A percentile compares a stretch with the other conserved stretches of the same genome.
phyloP scores from a whole-genome alignment of 2,888 invertebrate genomes.

The Agrochola lota region DNA sequence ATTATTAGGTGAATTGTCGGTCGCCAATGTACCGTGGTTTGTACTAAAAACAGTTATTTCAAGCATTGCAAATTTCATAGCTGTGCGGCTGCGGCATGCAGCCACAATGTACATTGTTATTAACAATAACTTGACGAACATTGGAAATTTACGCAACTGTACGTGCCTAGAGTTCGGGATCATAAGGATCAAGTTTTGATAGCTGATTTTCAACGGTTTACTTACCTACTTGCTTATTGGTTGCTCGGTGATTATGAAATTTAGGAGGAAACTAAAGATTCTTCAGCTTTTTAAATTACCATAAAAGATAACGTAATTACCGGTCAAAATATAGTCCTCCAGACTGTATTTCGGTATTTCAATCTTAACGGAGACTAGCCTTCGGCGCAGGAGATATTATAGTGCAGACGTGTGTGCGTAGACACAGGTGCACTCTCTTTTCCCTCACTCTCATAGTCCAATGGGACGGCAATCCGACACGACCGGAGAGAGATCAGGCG shows the following conservation, averaged over 20 bases:
- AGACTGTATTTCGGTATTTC: no score
- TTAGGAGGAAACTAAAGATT: background rate
- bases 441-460: no score
- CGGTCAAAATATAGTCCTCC: background rate
- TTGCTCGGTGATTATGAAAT: conserved; percentile 32
- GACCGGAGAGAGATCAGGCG: no score
- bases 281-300: no score
- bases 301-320: background rate
- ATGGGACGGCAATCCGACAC: no score
- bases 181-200: conserved; percentile 49
- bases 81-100: conserved; percentile 49
- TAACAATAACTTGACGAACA: conserved; percentile 67
- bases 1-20: conserved; percentile 58
- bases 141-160: conserved; percentile 58
- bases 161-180: conserved; percentile 58
- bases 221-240: conserved; percentile 31
- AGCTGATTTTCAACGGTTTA: conserved; percentile 46
- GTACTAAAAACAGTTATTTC: conserved; percentile 67
- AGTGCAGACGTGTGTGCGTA: no score
- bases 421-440: no score
- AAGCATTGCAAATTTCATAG: conserved; percentile 67
- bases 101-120: conserved; percentile 73
- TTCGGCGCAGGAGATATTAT: no score
- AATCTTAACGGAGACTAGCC: no score
- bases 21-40: conserved; percentile 36